Evolutionary conservation across 2,888 invertebrate species (phyloP), one percentile per base, ranked within the genome.

Genomic region (Pristionchus arcanus): DNA sequence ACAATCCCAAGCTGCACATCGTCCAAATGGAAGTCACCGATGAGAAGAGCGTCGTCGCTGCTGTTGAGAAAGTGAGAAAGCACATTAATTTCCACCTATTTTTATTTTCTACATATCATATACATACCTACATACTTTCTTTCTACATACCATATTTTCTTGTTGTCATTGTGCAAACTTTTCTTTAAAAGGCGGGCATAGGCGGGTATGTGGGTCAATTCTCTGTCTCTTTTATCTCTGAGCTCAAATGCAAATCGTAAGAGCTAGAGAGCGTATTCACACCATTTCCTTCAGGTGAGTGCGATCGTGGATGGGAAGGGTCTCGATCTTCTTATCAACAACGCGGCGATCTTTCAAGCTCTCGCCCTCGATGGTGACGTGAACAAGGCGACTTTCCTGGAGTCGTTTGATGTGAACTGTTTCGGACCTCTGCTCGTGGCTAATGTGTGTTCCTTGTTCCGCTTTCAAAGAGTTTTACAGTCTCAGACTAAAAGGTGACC

Each of bases 331-430:
- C 59, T 85, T 34, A 59, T 85, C 59, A 85, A 85, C 59, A 85
- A 85, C 28, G 84, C 84, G 5, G 84, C 59, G 21, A 85, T 85
- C 55, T 34, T 85, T 34, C 55, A 25, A 59, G 9, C 21, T 13
- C 34, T 34, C 13, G 55, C 9, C 0, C 63, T 85, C 34, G 34
- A 85, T 11, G 87, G 25, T 11, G 34, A 74, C 7, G 49, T 74
- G 19, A 15, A 13, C 42, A 87, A 53, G 42, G n/a, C 25, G 68
- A 25, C 11, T 0, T 28, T 87, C 34, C 49, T 87, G 74, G 68
- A 87, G 49, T 49, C 37, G 28, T 71, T 87, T 16, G 71, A 87
- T 37, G 68, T 74, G 34, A 87, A 87, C 55, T 25, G n/a, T 31
- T 42, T 85, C 63, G 84, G 59, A 0, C 84, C 84, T 0, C 59